Evolutionary conservation across 2,888 invertebrate genomes (phyloP).

Genomic region (Ophion ellenae): DNA sequence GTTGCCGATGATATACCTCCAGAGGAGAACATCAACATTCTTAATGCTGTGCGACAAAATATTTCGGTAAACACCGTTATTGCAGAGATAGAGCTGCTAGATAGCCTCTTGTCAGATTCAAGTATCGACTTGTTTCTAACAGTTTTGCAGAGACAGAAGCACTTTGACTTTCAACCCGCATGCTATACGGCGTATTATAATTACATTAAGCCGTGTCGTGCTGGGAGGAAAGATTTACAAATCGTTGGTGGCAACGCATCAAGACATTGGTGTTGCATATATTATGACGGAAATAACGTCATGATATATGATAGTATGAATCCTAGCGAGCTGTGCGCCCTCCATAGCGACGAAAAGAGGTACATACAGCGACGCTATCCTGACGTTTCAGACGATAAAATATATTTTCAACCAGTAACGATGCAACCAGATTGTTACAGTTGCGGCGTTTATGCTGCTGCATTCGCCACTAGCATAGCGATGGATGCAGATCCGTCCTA

Average conservation of each 20-base stretch:
- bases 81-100: background rate
- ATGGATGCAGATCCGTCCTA: constrained; percentile 28
- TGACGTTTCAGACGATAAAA: background rate
- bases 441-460: constrained; percentile 57
- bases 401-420: constrained; percentile 13
- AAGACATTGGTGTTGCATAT: constrained; percentile 51
- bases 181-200: constrained; percentile 10
- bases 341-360: constrained; percentile 22
- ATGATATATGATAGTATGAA: constrained; percentile 47
- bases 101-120: constrained; percentile 15
- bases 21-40: constrained; percentile 1
- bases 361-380: constrained; percentile 50
- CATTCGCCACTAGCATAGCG: constrained; percentile 52
- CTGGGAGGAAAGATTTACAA: constrained; percentile 39
- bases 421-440: constrained; percentile 36
- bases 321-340: background rate
- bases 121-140: constrained; percentile 46
- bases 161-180: constrained; percentile 26
- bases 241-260: constrained; percentile 58
- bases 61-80: constrained; percentile 36
- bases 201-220: constrained; percentile 25
- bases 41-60: constrained; percentile 18
- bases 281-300: constrained; percentile 33
- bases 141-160: constrained; percentile 23
- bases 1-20: constrained; percentile 4